phyloP scores from a whole-genome alignment of 1,140 invertebrate species.

The Bursaphelenchus mucronatus region DNA sequence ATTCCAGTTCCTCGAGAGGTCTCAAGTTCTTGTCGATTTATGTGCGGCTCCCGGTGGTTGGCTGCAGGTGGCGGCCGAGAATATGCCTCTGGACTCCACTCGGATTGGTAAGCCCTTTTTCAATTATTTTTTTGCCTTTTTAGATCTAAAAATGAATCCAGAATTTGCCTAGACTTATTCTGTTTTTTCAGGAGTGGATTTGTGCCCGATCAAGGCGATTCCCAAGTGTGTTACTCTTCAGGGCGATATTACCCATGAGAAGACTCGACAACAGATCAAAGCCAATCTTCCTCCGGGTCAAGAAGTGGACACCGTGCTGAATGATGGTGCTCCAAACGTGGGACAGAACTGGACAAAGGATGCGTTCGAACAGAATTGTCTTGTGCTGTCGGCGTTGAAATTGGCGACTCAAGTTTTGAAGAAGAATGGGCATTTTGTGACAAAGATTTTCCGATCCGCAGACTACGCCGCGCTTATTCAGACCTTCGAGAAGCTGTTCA shows the following conservation, averaged over 20 bases:
- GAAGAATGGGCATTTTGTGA: constrained; percentile 91
- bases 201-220: constrained; percentile 89
- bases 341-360: constrained; percentile 95
- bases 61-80: constrained; percentile 98
- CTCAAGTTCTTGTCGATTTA: constrained; percentile 89
- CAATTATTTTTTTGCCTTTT: constrained; percentile 1
- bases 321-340: constrained; percentile 98
- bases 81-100: constrained; percentile 93
- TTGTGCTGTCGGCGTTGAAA: constrained; percentile 79
- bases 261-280: constrained; percentile 64
- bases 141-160: neutral
- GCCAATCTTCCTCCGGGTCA: constrained; percentile 69
- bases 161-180: constrained; percentile 4
- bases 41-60: constrained; percentile 99
- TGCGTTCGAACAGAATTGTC: constrained; percentile 80
- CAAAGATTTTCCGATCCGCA: constrained; percentile 96
- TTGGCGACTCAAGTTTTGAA: constrained; percentile 83
- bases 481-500: constrained; percentile 94
- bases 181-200: constrained; percentile 74
- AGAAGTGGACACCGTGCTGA: constrained; percentile 85
- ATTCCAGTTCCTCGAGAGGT: constrained; percentile 92
- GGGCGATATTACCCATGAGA: constrained; percentile 94
- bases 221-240: constrained; percentile 80
- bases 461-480: constrained; percentile 91
- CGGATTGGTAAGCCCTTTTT: constrained; percentile 69